Evolutionary conservation across 2,797 vertebrate genomes (phyloP), one percentile per base, ranked within the genome.

Genomic region (Peromyscus aztecus): DNA sequence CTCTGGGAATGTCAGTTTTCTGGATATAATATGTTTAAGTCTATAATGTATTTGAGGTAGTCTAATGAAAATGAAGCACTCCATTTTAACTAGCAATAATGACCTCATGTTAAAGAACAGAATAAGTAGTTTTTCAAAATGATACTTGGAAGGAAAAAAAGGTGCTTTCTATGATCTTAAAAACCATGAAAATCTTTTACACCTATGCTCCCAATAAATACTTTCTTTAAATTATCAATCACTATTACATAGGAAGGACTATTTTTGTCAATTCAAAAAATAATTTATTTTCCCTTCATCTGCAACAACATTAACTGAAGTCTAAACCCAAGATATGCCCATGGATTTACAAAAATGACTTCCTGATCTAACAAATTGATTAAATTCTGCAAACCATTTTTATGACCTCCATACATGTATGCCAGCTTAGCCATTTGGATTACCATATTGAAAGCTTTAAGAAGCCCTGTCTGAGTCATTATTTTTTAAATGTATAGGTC

Each of bases 31-130:
- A 19, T 67, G 6, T 46, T 40, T 80, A 78, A 81, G 21, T 34
- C 69, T 57, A 90, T 85, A 78, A 37, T 71, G 2, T 87, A 13
- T 95, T 93, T 95, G 29, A 19, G 31, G 89, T 37, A 89, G 5
- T 90, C 7, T 34, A 49, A 69, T 77, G 91, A 81, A 94, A 77
- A 89, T 91, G 8, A 92, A 94, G 65, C 27, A 88, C 55, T 24
- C 17, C 55, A 19, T 73, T 84, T 92, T n/a, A 96, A 96, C 76
- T 94, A 82, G 34, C 4, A 89, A 57, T 90, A 90, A 82, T 90
- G n/a, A 69, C 8, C 23, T 88, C 67, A 43, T 92, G 31, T 77
- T 21, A 57, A 75, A 52, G 71, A 17, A 69, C 37, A 95, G 21
- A 71, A 43, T 65, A 80, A 34, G 1, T 49, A 71, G 61, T 52